These are phyloP conservation scores for Muntiacus reevesi DNA, from an alignment of 2,113 vertebrate genomes.

Conservation along the genomic window DNA sequence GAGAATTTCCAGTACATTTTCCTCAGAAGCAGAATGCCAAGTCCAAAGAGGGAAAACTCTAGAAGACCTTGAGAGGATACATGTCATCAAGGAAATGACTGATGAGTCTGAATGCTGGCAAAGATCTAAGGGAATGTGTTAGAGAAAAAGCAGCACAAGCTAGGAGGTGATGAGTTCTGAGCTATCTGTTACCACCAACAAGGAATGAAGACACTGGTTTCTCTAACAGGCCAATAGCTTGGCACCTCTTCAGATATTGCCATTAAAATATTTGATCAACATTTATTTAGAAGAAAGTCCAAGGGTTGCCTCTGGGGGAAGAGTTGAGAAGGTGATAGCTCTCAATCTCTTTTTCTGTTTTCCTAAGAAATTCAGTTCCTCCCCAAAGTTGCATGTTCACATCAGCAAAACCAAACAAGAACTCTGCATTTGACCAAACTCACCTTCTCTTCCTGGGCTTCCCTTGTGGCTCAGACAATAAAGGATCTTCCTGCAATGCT, in stretches of 20 bases:
- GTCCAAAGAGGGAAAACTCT: background rate
- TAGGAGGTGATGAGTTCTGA: slow-evolving; percentile 34
- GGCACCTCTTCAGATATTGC: background rate
- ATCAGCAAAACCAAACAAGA: background rate
- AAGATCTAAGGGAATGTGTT: background rate
- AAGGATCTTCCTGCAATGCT: background rate
- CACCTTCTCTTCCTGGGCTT: background rate
- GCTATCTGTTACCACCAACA: background rate
- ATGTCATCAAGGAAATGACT: slow-evolving; percentile 29
- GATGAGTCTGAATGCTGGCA: slow-evolving; percentile 18
- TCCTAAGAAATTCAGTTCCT: background rate
- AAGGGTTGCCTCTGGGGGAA: background rate
- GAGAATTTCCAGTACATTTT: background rate
- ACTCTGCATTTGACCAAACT: background rate
- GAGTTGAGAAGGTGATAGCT: background rate
- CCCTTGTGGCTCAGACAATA: background rate
- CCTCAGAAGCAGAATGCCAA: background rate
- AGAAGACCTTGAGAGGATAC: slow-evolving; percentile 31
- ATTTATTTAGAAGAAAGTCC: slow-evolving; percentile 22
- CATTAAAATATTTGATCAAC: slow-evolving; percentile 1
- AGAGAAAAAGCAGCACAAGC: background rate
- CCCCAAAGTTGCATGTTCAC: background rate
- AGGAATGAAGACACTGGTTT: background rate
- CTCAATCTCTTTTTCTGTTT: background rate
- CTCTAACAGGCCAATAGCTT: background rate